phyloP scores from a whole-genome alignment of 37 sponge, comb jelly and placozoan genomes.

The Spongia lamella region DNA sequence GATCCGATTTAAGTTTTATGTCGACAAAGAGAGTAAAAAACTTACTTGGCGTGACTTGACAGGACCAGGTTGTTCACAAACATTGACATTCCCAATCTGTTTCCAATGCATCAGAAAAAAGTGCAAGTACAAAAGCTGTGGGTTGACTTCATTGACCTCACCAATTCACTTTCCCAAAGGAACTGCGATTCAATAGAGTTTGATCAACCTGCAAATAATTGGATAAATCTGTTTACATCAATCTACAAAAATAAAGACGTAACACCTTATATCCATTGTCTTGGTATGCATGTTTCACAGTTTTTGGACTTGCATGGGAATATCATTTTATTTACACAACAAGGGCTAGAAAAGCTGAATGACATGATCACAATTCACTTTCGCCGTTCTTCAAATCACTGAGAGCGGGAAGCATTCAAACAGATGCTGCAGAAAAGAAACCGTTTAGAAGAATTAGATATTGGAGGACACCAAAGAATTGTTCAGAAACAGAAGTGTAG shows the following conservation, averaged over 20 bases:
- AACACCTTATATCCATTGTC: neutral
- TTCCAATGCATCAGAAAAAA: slow-evolving; percentile 1
- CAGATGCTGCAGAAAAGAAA: slow-evolving; percentile 23
- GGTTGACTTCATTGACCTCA: too few species aligned
- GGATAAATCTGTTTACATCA: neutral
- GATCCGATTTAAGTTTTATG: neutral
- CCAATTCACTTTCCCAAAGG: too few species aligned
- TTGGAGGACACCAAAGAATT: slow-evolving; percentile 2
- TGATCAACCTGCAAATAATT: neutral
- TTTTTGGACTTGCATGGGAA: neutral
- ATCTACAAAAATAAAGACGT: neutral
- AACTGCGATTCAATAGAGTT: neutral
- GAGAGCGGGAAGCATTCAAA: neutral
- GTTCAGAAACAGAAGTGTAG: neutral
- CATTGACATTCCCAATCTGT: slow-evolving; percentile 1
- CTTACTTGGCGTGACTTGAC: slow-evolving; percentile 20
- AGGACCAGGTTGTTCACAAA: slow-evolving; percentile 3
- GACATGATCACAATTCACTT: slow-evolving; percentile 17
- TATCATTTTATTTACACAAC: slow-evolving; percentile 20
- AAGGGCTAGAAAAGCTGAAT: slow-evolving; percentile 32
- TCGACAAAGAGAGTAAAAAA: slow-evolving; percentile 7
- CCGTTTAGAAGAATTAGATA: slow-evolving; percentile 7
- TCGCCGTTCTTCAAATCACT: slow-evolving; percentile 7
- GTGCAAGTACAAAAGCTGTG: neutral
- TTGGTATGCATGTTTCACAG: neutral